Evolutionary conservation across 2,113 vertebrate genomes (phyloP).

Genomic region (Pygoscelis antarcticus): DNA sequence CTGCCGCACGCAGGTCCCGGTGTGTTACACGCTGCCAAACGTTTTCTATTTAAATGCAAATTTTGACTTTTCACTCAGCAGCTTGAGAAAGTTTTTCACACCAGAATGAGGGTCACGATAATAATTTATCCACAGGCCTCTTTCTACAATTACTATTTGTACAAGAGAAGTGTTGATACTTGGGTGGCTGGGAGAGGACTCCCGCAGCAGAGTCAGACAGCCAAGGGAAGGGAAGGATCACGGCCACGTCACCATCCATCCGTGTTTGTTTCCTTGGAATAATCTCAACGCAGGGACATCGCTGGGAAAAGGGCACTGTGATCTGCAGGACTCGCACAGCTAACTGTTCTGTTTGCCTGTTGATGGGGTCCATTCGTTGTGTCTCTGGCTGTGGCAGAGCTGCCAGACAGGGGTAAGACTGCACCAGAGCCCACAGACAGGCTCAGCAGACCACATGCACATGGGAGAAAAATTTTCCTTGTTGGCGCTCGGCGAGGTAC

Average conservation of each 20-base stretch:
- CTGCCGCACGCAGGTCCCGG: neutral
- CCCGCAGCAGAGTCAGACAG: neutral
- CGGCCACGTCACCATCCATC: rapidly evolving
- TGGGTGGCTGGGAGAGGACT: neutral
- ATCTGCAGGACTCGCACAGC: neutral
- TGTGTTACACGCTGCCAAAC: conserved; percentile 6
- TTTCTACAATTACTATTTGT: conserved; percentile 67
- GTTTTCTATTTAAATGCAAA: conserved; percentile 83
- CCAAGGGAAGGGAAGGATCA: neutral
- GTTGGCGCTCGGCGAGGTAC: rapidly evolving
- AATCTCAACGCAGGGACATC: rapidly evolving
- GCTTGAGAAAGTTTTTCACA: conserved; percentile 72
- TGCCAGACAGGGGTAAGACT: neutral
- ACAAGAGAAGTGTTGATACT: conserved; percentile 41
- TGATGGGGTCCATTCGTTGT: neutral
- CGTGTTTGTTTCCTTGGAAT: neutral
- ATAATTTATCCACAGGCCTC: conserved; percentile 78
- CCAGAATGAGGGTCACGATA: conserved; percentile 70
- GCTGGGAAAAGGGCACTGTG: neutral
- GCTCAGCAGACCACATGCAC: neutral
- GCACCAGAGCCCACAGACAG: neutral
- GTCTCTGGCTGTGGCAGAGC: neutral
- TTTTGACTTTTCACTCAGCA: conserved; percentile 81
- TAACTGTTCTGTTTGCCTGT: too few relatives aligned
- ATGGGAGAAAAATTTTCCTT: rapidly evolving